Percentiles rank a stretch among this genome's conserved stretches.
phyloP scores from a whole-genome alignment of 1,140 invertebrate genomes.

The Cydia splendana region DNA sequence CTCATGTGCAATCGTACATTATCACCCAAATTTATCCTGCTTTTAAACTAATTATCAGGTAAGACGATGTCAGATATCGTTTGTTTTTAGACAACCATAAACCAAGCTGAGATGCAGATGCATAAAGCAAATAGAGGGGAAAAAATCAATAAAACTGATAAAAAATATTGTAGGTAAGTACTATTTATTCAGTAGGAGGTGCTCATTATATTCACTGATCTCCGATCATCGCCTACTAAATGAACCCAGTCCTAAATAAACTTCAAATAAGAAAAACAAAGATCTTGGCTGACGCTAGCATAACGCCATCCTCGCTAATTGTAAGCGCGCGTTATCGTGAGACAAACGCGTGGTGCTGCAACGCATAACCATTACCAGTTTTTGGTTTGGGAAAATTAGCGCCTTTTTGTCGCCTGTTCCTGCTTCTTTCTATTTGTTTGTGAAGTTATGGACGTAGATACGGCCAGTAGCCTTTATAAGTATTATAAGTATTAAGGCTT shows the following conservation, averaged over 20 bases:
- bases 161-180: too few species aligned
- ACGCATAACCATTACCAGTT: slow-evolving; percentile 78
- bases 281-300: slow-evolving; percentile 39
- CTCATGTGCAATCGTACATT: too few species aligned
- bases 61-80: too few species aligned
- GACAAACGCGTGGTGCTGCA: slow-evolving; percentile 74
- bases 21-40: too few species aligned
- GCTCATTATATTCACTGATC: too few species aligned
- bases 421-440: slow-evolving; percentile 46
- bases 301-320: slow-evolving; percentile 70
- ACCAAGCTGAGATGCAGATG: too few species aligned
- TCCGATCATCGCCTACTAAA: too few species aligned
- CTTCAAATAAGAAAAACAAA: background rate
- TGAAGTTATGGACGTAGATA: background rate
- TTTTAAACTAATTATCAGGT: too few species aligned
- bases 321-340: slow-evolving; percentile 78
- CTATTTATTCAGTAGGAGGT: too few species aligned
- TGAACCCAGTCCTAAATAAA: background rate
- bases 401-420: slow-evolving; percentile 48
- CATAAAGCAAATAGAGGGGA: too few species aligned
- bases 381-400: slow-evolving; percentile 76
- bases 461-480: background rate
- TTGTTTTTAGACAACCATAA: too few species aligned
- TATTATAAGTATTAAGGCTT: background rate
- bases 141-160: too few species aligned